Conservation (phyloP, 2,113 vertebrate genomes). For the Nematolebias whitei region DNA sequence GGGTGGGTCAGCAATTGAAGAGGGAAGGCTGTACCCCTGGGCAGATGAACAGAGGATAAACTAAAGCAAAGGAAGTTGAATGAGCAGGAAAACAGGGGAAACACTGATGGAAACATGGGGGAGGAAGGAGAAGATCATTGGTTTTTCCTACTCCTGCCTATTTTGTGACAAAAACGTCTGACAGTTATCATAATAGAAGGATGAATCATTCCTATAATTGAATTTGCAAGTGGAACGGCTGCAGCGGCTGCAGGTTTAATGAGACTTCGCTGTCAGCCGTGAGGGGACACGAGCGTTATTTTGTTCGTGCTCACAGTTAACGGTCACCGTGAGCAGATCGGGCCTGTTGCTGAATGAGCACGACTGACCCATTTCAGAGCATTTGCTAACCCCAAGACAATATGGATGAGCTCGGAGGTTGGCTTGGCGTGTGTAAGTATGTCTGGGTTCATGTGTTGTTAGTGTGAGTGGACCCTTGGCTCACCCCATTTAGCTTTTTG, state of each 20-base stretch:
- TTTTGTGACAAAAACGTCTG: slow-evolving; percentile 79
- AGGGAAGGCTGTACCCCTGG: slow-evolving; percentile 58
- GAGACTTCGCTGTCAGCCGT: slow-evolving; percentile 40
- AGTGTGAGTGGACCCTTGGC: slow-evolving; percentile 8
- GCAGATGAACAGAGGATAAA: slow-evolving; percentile 58
- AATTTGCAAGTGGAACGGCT: slow-evolving; percentile 77
- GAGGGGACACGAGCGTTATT: slow-evolving; percentile 46
- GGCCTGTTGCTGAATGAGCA: slow-evolving; percentile 28
- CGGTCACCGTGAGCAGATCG: slow-evolving; percentile 31
- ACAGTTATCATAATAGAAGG: slow-evolving; percentile 80
- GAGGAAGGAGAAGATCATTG: slow-evolving; percentile 66
- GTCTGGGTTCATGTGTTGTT: slow-evolving; percentile 11
- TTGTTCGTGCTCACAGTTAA: slow-evolving; percentile 49
- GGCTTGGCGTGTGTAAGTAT: slow-evolving; percentile 6
- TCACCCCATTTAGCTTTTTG: slow-evolving; percentile 31
- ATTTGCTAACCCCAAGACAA: slow-evolving; percentile 40
- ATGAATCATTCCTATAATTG: slow-evolving; percentile 79
- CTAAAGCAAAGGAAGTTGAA: slow-evolving; percentile 51
- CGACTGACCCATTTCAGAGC: slow-evolving; percentile 24
- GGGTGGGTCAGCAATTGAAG: slow-evolving; percentile 38
- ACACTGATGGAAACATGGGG: slow-evolving; percentile 41
- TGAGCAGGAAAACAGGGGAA: slow-evolving; percentile 42
- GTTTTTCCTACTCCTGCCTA: slow-evolving; percentile 67
- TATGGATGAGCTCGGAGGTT: slow-evolving; percentile 18
- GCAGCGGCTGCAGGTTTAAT: slow-evolving; percentile 64